Percentiles rank a stretch among this genome's conserved stretches.
phyloP scores from a whole-genome alignment of 2,888 invertebrate species.

The Smittia sp. region DNA sequence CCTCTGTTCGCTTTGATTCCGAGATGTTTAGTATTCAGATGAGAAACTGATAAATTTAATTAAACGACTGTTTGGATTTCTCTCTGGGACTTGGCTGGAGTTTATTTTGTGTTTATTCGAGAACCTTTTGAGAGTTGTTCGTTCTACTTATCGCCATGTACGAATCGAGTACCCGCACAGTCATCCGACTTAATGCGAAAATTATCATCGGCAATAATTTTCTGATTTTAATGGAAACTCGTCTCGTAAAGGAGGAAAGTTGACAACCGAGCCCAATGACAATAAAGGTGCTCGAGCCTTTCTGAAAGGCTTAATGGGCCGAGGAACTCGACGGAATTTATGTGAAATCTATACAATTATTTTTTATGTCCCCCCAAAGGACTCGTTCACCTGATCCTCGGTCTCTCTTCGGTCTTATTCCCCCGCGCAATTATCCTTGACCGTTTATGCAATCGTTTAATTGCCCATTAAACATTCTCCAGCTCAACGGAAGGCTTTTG shows the following conservation, averaged over 20 bases:
- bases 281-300: background rate
- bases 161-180: background rate
- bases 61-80: slow-evolving; percentile 31
- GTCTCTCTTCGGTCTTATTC: background rate
- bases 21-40: slow-evolving; percentile 34
- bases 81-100: background rate
- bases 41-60: slow-evolving; percentile 39
- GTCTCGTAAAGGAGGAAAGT: background rate
- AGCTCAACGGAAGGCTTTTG: background rate
- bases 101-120: background rate
- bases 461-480: slow-evolving; percentile 21
- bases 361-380: slow-evolving; percentile 15
- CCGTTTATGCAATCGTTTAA: slow-evolving; percentile 16
- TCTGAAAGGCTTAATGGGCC: slow-evolving; percentile 9
- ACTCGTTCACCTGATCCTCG: slow-evolving; percentile 21
- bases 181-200: slow-evolving; percentile 6
- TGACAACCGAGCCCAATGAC: background rate
- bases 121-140: background rate
- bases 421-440: slow-evolving; percentile 5
- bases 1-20: slow-evolving; percentile 1
- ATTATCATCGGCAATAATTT: slow-evolving; percentile 8
- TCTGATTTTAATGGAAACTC: background rate
- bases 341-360: slow-evolving; percentile 27
- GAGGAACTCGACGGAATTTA: background rate
- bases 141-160: background rate